phyloP scores from a whole-genome alignment of 2,888 invertebrate genomes.

The Plagiodera versicolora region DNA sequence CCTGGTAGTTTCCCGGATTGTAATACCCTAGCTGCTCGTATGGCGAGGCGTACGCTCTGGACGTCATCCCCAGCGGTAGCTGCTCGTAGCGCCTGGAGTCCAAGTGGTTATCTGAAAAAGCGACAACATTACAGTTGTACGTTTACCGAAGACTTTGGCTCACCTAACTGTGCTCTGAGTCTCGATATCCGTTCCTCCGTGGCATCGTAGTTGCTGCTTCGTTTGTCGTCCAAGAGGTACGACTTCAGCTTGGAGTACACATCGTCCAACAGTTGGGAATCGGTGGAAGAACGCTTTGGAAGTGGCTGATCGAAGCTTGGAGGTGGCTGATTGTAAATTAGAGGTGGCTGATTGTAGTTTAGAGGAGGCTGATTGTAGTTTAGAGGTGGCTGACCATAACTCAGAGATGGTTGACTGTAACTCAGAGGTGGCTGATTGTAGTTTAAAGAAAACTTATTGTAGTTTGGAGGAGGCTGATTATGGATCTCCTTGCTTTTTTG shows the following conservation, averaged over 20 bases:
- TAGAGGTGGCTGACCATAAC: slow-evolving; percentile 1
- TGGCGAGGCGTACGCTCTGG: background rate
- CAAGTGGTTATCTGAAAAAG: slow-evolving; percentile 19
- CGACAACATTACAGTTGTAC: slow-evolving; percentile 11
- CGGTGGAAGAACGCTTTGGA: too few relatives aligned
- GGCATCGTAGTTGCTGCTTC: slow-evolving; percentile 22
- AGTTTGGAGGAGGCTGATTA: too few relatives aligned
- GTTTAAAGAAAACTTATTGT: too few relatives aligned
- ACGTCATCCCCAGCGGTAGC: background rate
- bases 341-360: background rate
- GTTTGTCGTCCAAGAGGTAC: slow-evolving; percentile 19
- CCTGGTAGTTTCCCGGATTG: background rate
- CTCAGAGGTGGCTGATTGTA: too few relatives aligned
- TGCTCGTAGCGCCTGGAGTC: background rate
- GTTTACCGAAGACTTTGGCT: slow-evolving; percentile 22
- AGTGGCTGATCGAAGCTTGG: too few relatives aligned
- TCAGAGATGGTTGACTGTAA: slow-evolving; percentile 1
- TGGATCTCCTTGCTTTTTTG: background rate
- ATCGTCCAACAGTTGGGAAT: too few relatives aligned
- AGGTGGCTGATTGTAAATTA: too few relatives aligned
- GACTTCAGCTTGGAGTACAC: background rate
- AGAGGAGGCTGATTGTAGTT: slow-evolving; percentile 1
- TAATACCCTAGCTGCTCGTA: background rate
- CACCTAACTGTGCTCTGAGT: slow-evolving; percentile 49
- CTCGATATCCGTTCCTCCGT: slow-evolving; percentile 37